Evolutionary conservation across 2,888 invertebrate species (phyloP).

Genomic region (Tineola bisselliella): DNA sequence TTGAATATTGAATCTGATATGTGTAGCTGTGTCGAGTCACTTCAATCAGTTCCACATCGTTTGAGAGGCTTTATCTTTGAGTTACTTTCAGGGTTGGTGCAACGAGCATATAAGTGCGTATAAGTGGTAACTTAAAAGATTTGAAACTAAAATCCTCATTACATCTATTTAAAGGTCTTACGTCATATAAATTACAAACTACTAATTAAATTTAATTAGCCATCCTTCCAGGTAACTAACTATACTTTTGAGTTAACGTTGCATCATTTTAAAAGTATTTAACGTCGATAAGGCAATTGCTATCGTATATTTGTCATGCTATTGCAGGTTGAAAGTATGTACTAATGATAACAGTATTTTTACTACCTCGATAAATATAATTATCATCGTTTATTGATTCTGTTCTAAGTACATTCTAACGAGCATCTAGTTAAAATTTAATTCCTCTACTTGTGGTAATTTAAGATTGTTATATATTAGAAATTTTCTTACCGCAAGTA

Average conservation of each 20-base stretch:
- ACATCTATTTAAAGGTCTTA: too few relatives aligned
- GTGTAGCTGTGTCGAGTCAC: neutral
- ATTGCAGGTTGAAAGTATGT: neutral
- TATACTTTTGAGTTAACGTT: neutral
- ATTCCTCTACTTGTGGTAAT: neutral
- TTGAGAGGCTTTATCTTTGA: neutral
- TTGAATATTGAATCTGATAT: neutral
- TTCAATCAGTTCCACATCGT: neutral
- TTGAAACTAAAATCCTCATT: too few relatives aligned
- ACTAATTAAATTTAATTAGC: neutral
- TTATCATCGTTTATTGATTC: neutral
- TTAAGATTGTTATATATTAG: neutral
- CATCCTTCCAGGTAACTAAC: neutral
- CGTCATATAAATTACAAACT: neutral
- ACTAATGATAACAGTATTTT: neutral
- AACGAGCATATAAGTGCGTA: neutral
- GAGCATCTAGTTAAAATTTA: neutral
- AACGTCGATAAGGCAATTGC: neutral
- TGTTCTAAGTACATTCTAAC: neutral
- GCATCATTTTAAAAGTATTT: slow-evolving; percentile 5
- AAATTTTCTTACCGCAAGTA: neutral
- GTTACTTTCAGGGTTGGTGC: neutral
- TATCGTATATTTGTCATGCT: neutral
- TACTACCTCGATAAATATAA: neutral
- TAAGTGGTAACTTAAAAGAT: too few relatives aligned